A percentile compares a stretch with the other conserved stretches of the same genome.
phyloP scores from a whole-genome alignment of 1,140 invertebrate species.

The Teleopsis dalmanni region DNA sequence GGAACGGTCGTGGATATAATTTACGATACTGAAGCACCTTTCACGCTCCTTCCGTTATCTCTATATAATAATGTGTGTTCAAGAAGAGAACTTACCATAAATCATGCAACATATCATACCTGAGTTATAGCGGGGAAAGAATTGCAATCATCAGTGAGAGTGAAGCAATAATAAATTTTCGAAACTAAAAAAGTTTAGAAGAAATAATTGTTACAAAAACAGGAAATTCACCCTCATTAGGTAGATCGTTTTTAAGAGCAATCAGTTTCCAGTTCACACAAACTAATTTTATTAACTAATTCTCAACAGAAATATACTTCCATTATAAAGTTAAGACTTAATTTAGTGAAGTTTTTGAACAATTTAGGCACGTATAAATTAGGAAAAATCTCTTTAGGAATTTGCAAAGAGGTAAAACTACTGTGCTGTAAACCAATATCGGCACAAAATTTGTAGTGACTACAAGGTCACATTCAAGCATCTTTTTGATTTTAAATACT shows the following conservation, averaged over 20 bases:
- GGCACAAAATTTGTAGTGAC: slow-evolving; percentile 41
- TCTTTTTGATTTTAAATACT: slow-evolving; percentile 21
- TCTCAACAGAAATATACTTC: neutral
- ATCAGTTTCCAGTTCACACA: neutral
- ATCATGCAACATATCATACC: neutral
- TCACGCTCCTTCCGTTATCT: no score
- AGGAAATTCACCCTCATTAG: slow-evolving; percentile 1
- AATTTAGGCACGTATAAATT: neutral
- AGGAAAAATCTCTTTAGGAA: neutral
- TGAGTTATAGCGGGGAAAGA: slow-evolving; percentile 1
- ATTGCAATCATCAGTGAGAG: slow-evolving; percentile 2
- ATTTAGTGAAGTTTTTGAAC: slow-evolving; percentile 1
- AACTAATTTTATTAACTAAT: neutral
- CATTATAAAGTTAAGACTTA: neutral
- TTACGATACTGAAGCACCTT: no score
- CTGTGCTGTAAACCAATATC: slow-evolving; percentile 7
- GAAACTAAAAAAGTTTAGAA: neutral
- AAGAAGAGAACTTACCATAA: no score
- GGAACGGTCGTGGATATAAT: no score
- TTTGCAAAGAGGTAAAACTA: neutral
- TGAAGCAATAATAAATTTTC: neutral
- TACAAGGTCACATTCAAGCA: slow-evolving; percentile 35
- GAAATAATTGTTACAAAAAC: neutral
- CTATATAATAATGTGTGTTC: no score
- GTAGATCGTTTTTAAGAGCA: slow-evolving; percentile 8